phyloP scores from a whole-genome alignment of 2,113 vertebrate species.

The Mionectes macconnelli region DNA sequence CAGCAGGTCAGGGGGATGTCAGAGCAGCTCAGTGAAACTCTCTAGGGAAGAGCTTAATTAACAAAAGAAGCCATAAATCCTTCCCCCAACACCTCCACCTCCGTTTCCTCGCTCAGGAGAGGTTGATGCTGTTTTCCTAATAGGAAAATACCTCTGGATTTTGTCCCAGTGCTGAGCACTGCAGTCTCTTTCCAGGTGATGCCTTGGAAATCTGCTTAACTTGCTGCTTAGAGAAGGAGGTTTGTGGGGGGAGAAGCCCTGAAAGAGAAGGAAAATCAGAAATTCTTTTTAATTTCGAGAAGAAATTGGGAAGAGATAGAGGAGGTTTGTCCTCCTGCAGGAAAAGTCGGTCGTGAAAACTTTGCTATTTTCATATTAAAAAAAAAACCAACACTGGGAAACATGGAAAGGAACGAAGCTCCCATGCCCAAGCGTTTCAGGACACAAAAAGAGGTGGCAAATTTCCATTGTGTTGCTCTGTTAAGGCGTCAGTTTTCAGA shows the following conservation, averaged over 20 bases:
- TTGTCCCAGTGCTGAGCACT: not conserved
- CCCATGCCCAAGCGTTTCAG: not conserved
- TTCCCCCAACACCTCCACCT: not conserved
- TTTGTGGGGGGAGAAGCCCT: not conserved
- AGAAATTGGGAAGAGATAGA: not conserved
- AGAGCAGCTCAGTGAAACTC: rapidly evolving
- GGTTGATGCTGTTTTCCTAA: not conserved
- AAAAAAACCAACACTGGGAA: not conserved
- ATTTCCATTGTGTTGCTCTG: rapidly evolving
- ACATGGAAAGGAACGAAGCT: rapidly evolving
- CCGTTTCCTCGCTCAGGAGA: not conserved
- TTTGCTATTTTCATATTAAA: rapidly evolving
- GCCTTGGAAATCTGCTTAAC: not conserved
- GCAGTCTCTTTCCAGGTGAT: not conserved
- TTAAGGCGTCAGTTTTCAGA: rapidly evolving
- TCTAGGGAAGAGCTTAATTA: not conserved
- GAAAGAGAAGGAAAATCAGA: not conserved
- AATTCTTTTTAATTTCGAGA: not conserved
- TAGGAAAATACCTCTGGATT: not conserved
- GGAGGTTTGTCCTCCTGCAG: not conserved
- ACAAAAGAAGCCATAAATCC: not conserved
- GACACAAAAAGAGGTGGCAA: not conserved
- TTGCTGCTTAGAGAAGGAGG: not conserved
- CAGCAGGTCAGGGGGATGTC: not conserved
- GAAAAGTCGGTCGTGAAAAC: not conserved